Evolutionary conservation across 2,113 vertebrate species (phyloP).

Genomic region (Synodontis membranacea): DNA sequence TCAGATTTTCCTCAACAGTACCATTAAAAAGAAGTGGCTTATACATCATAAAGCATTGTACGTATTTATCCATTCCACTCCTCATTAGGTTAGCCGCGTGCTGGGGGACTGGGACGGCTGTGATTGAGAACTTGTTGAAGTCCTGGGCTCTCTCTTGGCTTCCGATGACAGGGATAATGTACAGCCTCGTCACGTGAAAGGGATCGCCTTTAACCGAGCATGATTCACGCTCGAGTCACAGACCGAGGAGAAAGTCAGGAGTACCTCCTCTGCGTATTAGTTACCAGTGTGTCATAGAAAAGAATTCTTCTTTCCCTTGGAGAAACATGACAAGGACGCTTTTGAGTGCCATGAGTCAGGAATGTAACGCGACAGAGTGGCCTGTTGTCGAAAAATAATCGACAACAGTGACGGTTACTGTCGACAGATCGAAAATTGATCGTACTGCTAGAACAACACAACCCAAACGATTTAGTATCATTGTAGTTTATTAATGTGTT

Average conservation of each 20-base stretch:
- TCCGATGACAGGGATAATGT: constrained; percentile 92
- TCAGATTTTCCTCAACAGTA: background rate
- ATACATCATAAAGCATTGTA: constrained; percentile 6
- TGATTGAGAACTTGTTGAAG: constrained; percentile 80
- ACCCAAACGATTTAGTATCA: background rate
- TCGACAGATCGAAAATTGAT: background rate
- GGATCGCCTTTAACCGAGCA: constrained; percentile 80
- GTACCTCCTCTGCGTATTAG: background rate
- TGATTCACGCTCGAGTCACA: constrained; percentile 75
- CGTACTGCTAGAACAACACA: background rate
- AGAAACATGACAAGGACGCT: background rate
- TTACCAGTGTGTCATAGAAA: background rate
- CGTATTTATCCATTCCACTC: background rate
- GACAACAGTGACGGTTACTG: background rate
- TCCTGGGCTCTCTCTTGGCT: constrained; percentile 77
- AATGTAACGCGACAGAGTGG: background rate
- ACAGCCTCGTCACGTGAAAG: constrained; percentile 87
- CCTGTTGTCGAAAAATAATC: background rate
- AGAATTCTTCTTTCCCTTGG: background rate
- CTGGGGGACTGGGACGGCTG: constrained; percentile 29
- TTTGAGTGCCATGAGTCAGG: too few species aligned
- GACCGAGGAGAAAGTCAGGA: constrained; percentile 53
- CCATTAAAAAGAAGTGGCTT: background rate
- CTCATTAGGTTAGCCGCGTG: constrained; percentile 12
- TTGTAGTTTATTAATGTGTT: background rate